Evolutionary conservation across 1,140 invertebrate species (phyloP).

Genomic region (Tribolium madens): DNA sequence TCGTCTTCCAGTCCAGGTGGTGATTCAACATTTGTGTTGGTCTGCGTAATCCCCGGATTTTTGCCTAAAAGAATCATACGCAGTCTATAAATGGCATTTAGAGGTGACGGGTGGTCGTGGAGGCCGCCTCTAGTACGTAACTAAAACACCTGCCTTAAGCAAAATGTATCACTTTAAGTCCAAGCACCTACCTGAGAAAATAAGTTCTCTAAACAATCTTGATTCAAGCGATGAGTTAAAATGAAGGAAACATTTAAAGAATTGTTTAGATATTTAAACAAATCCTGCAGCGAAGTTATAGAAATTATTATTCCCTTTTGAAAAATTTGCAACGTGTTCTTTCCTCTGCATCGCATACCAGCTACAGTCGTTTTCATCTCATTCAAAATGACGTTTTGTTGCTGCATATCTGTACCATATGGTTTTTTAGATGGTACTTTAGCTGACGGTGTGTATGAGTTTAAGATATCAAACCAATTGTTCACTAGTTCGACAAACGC

Average conservation of each 20-base stretch:
- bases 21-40: background rate
- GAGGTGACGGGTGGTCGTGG: constrained; percentile 36
- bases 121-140: background rate
- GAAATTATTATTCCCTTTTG: constrained; percentile 26
- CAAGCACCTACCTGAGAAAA: background rate
- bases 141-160: constrained; percentile 4
- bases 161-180: too few species aligned
- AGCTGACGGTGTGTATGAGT: constrained; percentile 39
- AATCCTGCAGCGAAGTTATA: background rate
- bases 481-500: constrained; percentile 34
- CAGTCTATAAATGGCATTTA: constrained; percentile 29
- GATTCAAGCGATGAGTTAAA: constrained; percentile 11
- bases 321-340: constrained; percentile 17
- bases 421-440: constrained; percentile 40
- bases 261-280: background rate
- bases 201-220: constrained; percentile 32
- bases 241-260: background rate
- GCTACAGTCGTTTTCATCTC: background rate
- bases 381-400: constrained; percentile 28
- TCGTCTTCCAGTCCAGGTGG: background rate
- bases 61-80: constrained; percentile 37
- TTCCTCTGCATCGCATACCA: constrained; percentile 31
- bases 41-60: constrained; percentile 20
- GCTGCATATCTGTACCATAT: constrained; percentile 35
- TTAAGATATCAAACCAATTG: constrained; percentile 50